phyloP scores from a whole-genome alignment of 2,797 vertebrate species.

The Vipera ursinii region DNA sequence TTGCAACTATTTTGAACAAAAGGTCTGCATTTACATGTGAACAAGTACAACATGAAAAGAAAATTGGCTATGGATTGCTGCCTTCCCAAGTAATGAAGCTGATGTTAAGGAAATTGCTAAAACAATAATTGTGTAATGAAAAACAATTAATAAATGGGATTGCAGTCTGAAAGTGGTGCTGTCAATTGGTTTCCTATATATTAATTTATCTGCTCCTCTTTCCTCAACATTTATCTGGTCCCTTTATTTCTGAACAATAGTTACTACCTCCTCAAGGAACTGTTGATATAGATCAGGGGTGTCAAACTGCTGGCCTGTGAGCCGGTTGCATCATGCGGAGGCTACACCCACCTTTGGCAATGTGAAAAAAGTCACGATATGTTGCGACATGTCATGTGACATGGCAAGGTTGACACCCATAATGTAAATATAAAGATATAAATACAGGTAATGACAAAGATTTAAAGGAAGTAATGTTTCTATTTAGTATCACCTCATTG shows the following conservation, averaged over 20 bases:
- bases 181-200: conserved; percentile 40
- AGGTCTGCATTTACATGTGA: conserved; percentile 69
- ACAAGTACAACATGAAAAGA: conserved; percentile 72
- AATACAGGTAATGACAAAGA: conserved; percentile 15
- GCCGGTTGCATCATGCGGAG: too few species aligned
- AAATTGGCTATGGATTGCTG: conserved; percentile 81
- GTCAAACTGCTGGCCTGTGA: too few species aligned
- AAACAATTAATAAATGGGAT: conserved; percentile 48
- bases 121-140: conserved; percentile 56
- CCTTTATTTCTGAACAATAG: conserved; percentile 43
- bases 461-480: conserved; percentile 50
- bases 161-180: not conserved
- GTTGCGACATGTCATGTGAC: too few species aligned
- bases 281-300: conserved; percentile 26
- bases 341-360: too few species aligned
- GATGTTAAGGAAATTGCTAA: conserved; percentile 69
- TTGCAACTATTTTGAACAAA: conserved; percentile 76
- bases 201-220: conserved; percentile 43
- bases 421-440: conserved; percentile 30
- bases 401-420: too few species aligned
- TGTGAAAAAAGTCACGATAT: too few species aligned
- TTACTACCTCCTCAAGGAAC: conserved; percentile 38
- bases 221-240: conserved; percentile 20
- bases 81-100: conserved; percentile 76
- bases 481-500: conserved; percentile 38